A percentile compares a stretch with the other conserved stretches of the same genome.
These are phyloP conservation scores for Monopterus albus DNA, from an alignment of 2,113 vertebrate species.

Conservation along the genomic window DNA sequence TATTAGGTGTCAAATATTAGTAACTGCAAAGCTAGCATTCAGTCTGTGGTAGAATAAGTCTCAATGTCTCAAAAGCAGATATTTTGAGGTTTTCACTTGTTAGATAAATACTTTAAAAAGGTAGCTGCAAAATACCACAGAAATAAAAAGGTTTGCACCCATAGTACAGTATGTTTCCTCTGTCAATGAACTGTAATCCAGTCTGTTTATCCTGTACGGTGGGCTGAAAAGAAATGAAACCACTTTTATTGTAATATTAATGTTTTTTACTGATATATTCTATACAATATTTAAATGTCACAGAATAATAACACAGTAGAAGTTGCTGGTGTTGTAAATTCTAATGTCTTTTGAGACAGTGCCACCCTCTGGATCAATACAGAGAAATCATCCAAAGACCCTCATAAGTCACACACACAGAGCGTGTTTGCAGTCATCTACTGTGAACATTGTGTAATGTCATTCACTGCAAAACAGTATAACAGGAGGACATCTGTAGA, in stretches of 20 bases:
- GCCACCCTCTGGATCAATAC: slow-evolving; percentile 66
- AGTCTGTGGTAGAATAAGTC: not conserved
- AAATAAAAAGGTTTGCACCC: too few relatives aligned
- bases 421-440: not conserved
- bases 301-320: not conserved
- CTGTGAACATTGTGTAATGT: not conserved
- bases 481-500: slow-evolving; percentile 47
- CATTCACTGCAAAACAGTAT: not conserved
- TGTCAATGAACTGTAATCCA: not conserved
- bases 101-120: too few relatives aligned
- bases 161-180: too few relatives aligned
- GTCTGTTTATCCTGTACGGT: not conserved
- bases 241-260: not conserved
- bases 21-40: slow-evolving; percentile 10
- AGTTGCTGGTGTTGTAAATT: not conserved
- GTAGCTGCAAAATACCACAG: too few relatives aligned
- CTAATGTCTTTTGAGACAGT: slow-evolving; percentile 59
- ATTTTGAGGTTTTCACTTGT: too few relatives aligned
- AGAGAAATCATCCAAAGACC: slow-evolving; percentile 12
- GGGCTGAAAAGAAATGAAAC: too few relatives aligned
- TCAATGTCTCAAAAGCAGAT: not conserved
- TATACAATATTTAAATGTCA: not conserved
- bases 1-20: slow-evolving; percentile 20
- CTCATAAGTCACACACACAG: not conserved
- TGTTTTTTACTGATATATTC: not conserved